Evolutionary conservation across 2,888 invertebrate genomes (phyloP), one percentile per base, ranked within the genome.

Genomic region (Apamea monoglypha): DNA sequence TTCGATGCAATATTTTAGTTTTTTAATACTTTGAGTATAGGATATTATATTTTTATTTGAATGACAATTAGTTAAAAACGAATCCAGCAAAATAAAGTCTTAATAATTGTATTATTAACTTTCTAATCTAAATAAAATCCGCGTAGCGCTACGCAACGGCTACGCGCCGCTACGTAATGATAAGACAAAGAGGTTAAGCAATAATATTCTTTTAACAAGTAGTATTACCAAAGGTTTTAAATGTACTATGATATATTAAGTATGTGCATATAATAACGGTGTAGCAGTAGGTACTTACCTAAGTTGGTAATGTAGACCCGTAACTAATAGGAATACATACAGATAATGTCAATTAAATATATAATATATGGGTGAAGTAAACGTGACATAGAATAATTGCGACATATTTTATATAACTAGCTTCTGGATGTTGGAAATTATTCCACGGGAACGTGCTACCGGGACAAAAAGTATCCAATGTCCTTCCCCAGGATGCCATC

Each of bases 131-230:
- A 61, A 25, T 56, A 32, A 61, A 32, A 12, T 36, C 5, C 14
- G 36, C 72, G 78, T 72, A 76, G 70, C n/a, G 50, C 64, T n/a
- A 36, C 53, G 61, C 64, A 70, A 77, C 69, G 53, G 82, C 72
- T 77, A 82, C 83, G 78, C 63, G 36, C 1, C 53, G 74, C 87
- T 86, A 83, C 83, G 79, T 74, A 50, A 29, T 36, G 69, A 78
- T 78, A 59, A 78, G 36, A 75, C 67, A 81, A 44, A n/a, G 16
- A 12, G 14, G 14, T 47, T 47, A 47, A 47, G 12, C 40, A 32
- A 36, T 32, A 6, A 59, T 32, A 50, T 53, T 21, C 2, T 40
- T 32, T 70, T 32, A 0, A 32, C 2, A 16, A 21, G 6, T 10
- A 69, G 2, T 56, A n/a, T 61, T 21, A 18, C 21, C 8, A 56